These are phyloP conservation scores for Spisula subtruncata DNA, from an alignment of 2,888 invertebrate genomes.

Conservation along the genomic window DNA sequence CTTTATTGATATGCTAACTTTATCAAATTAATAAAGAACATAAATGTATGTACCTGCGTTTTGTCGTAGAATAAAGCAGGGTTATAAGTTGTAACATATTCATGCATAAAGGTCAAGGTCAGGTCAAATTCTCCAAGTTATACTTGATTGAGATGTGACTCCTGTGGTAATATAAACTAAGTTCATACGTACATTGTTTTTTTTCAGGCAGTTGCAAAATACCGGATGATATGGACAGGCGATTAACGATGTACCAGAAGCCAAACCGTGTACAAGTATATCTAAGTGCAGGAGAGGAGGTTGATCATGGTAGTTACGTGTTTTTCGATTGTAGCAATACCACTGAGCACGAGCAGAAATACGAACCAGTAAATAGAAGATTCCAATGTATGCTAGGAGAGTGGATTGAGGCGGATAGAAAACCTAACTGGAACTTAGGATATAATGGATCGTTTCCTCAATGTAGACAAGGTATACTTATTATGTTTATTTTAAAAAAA, in stretches of 20 bases:
- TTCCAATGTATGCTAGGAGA: constrained; percentile 7
- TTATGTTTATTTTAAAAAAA: no score
- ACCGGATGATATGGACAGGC: neutral
- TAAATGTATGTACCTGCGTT: no score
- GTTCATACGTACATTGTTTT: no score
- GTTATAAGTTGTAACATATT: no score
- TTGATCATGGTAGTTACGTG: neutral
- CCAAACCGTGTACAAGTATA: no score
- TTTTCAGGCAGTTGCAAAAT: constrained; percentile 18
- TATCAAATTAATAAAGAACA: no score
- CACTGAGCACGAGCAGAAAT: neutral
- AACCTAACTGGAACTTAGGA: neutral
- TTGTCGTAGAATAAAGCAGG: no score
- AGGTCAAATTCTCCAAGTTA: no score
- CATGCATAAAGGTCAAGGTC: no score
- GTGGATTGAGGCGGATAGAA: constrained; percentile 12
- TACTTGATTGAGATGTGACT: no score
- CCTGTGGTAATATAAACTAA: no score
- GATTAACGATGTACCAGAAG: neutral
- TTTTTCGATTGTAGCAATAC: constrained; percentile 19
- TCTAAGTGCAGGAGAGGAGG: neutral
- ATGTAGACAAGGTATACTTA: constrained; percentile 31
- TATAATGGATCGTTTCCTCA: constrained; percentile 28
- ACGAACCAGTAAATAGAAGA: constrained; percentile 30
- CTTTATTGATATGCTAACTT: no score